phyloP scores from a whole-genome alignment of 2,888 invertebrate species.

The Andrena flavipes region DNA sequence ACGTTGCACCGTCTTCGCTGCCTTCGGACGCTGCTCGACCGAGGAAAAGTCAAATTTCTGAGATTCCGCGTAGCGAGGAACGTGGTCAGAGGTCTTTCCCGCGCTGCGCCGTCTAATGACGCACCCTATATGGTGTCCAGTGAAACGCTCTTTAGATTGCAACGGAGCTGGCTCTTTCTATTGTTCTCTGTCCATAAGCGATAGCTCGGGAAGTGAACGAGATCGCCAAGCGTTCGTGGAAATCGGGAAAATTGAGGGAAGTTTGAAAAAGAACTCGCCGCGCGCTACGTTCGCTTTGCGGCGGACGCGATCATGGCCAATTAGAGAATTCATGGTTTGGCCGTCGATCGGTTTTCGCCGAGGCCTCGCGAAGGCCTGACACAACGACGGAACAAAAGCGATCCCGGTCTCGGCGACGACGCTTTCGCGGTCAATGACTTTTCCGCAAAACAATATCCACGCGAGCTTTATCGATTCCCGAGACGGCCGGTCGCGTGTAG shows the following conservation, averaged over 20 bases:
- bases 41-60: background rate
- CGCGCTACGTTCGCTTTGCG: background rate
- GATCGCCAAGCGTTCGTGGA: background rate
- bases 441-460: conserved; percentile 75
- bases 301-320: conserved; percentile 65
- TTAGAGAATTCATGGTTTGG: conserved; percentile 75
- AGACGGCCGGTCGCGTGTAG: conserved; percentile 60
- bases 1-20: too few species aligned
- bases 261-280: background rate
- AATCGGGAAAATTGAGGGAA: background rate
- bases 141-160: conserved; percentile 15
- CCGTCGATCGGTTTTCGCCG: conserved; percentile 59
- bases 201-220: background rate
- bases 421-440: conserved; percentile 71
- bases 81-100: conserved; percentile 49
- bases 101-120: conserved; percentile 46
- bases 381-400: background rate
- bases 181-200: background rate
- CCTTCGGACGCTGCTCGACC: background rate
- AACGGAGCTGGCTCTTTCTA: background rate
- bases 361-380: conserved; percentile 1
- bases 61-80: background rate
- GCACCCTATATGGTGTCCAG: conserved; percentile 31
- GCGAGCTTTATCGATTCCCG: conserved; percentile 77
- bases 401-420: background rate